Evolutionary conservation across 2,113 vertebrate genomes (phyloP).

Genomic region (Ailurus styani): DNA sequence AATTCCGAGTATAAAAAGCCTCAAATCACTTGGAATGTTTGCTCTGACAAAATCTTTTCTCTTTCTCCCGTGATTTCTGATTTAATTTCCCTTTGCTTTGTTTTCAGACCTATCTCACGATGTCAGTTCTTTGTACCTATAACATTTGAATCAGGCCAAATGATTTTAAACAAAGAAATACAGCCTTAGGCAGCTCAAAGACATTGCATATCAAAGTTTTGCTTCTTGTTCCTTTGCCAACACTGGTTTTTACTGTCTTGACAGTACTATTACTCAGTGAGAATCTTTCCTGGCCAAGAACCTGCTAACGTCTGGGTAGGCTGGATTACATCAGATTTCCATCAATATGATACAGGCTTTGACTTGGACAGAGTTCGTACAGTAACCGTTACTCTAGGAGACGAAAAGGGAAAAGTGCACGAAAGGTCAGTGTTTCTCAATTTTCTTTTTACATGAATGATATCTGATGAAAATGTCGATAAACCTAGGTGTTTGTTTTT

Average conservation of each 20-base stretch:
- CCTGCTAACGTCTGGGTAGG: slow-evolving; percentile 96
- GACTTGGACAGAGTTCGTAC: slow-evolving; percentile 93
- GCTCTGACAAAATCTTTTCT: neutral
- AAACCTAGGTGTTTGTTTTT: neutral
- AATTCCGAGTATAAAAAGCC: neutral
- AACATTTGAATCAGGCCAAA: neutral
- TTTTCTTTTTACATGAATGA: neutral
- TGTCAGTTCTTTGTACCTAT: neutral
- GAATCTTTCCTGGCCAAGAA: slow-evolving; percentile 97
- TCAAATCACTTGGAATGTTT: neutral
- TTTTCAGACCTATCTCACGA: neutral
- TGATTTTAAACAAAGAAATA: neutral
- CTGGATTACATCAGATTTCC: slow-evolving; percentile 98
- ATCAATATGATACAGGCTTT: slow-evolving; percentile 92
- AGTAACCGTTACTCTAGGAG: slow-evolving; percentile 95
- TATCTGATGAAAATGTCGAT: neutral
- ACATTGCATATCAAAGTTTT: neutral
- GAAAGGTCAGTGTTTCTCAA: slow-evolving; percentile 89
- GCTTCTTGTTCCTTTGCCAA: neutral
- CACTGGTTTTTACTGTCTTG: slow-evolving; percentile 8
- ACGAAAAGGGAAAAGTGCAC: slow-evolving; percentile 97
- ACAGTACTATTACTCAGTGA: slow-evolving; percentile 95
- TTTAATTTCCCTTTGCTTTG: neutral
- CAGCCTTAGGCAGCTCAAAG: neutral
- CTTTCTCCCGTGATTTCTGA: neutral